Percentiles rank a stretch among this genome's conserved stretches.
phyloP scores from a whole-genome alignment of 2,888 invertebrate species.

The Pardosa pseudoannulata region DNA sequence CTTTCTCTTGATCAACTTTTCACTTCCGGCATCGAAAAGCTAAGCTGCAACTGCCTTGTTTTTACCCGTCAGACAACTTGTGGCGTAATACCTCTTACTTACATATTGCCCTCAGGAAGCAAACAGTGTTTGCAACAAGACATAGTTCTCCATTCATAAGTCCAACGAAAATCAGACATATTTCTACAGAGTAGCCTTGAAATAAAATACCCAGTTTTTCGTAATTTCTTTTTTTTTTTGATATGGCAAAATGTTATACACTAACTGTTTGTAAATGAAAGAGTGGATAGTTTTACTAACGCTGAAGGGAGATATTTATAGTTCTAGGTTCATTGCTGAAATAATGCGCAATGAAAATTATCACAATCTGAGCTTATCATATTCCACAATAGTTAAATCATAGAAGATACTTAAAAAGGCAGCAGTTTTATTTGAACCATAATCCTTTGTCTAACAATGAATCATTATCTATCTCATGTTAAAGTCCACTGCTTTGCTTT shows the following conservation, averaged over 20 bases:
- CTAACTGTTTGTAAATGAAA: not conserved
- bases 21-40: constrained; percentile 37
- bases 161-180: not conserved
- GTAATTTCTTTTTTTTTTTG: no score
- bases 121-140: not conserved
- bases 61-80: constrained; percentile 39
- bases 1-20: constrained; percentile 37
- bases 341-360: no score
- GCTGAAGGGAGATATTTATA: no score
- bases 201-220: not conserved
- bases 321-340: no score
- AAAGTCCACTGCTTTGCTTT: no score
- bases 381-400: no score
- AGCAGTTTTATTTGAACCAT: no score
- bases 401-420: no score
- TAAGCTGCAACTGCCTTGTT: constrained; percentile 33
- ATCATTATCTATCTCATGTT: no score
- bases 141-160: not conserved
- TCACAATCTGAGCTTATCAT: no score
- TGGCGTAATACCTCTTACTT: constrained; percentile 14
- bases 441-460: no score
- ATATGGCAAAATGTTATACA: not conserved
- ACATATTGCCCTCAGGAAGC: not conserved
- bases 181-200: not conserved
- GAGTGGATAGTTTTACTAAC: no score